A percentile compares a stretch with the other conserved stretches of the same genome.
phyloP scores from a whole-genome alignment of 2,888 invertebrate species.

The Timema cristinae region DNA sequence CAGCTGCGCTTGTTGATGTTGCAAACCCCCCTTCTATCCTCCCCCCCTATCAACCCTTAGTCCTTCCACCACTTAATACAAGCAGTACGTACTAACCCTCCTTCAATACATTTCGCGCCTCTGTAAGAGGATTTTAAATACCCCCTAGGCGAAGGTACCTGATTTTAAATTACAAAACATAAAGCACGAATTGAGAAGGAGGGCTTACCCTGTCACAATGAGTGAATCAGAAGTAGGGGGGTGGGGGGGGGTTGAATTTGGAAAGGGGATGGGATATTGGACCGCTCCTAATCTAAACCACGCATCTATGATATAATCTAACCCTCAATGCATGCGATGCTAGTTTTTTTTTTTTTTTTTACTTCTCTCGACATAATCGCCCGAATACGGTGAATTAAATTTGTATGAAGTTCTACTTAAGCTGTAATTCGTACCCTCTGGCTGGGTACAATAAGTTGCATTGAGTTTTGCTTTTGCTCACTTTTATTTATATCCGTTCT shows the following conservation, averaged over 20 bases:
- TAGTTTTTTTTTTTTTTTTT: too few relatives aligned
- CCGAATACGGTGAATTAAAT: constrained; percentile 14
- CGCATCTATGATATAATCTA: not conserved
- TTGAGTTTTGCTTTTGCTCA: too few relatives aligned
- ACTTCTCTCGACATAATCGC: not conserved
- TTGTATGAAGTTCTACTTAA: constrained; percentile 1
- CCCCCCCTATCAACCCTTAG: not conserved
- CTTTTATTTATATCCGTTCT: too few relatives aligned
- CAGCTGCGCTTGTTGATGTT: constrained; percentile 16
- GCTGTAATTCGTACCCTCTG: constrained; percentile 12
- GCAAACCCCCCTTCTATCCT: not conserved
- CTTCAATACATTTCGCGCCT: constrained; percentile 27
- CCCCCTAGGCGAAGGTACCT: constrained; percentile 13
- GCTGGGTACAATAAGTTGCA: not conserved
- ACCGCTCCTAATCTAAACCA: constrained; percentile 15
- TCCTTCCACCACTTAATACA: not conserved
- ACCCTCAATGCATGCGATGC: too few relatives aligned
- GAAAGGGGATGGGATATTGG: not conserved
- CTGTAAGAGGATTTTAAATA: constrained; percentile 25
- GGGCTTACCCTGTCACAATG: too few relatives aligned
- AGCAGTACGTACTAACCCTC: not conserved
- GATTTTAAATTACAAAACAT: constrained; percentile 16
- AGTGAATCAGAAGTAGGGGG: not conserved
- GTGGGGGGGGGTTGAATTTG: constrained; percentile 1
- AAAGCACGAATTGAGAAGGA: constrained; percentile 7